Percentiles rank a stretch among this genome's conserved stretches.
Conservation (phyloP, 2,113 vertebrate species). For the Parus major region DNA sequence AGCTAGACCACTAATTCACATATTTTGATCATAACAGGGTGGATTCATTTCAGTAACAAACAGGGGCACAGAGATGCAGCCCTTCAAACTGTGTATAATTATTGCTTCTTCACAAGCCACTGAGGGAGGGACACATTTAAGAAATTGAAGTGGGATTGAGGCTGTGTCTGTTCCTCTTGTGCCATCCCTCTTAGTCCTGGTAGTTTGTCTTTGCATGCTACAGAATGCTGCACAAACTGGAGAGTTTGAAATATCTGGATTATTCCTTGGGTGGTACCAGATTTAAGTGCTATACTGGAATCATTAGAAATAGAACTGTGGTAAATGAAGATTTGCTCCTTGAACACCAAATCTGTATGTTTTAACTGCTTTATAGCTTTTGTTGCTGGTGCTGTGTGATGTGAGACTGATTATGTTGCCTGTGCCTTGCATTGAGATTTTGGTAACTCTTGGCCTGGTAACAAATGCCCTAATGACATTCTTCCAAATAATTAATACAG, state of each 20-base stretch:
- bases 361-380: not conserved
- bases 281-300: not conserved
- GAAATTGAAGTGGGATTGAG: not conserved
- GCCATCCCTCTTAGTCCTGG: not conserved
- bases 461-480: not conserved
- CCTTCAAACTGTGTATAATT: not conserved
- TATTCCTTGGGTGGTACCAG: not conserved
- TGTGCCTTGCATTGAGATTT: not conserved
- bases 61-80: not conserved
- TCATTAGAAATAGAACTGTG: not conserved
- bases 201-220: not conserved
- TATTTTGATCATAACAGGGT: not conserved
- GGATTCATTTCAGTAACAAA: constrained; percentile 9
- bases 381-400: not conserved
- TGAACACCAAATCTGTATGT: not conserved
- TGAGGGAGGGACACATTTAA: not conserved
- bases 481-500: not conserved
- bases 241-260: not conserved
- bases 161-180: not conserved
- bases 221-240: not conserved
- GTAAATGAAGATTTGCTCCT: not conserved
- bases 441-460: not conserved
- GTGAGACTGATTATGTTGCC: not conserved
- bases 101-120: not conserved
- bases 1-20: not conserved